Percentiles rank a stretch among this genome's conserved stretches.
These are phyloP conservation scores for Bursaphelenchus okinawaensis DNA, from an alignment of 2,888 invertebrate genomes.

Conservation along the genomic window DNA sequence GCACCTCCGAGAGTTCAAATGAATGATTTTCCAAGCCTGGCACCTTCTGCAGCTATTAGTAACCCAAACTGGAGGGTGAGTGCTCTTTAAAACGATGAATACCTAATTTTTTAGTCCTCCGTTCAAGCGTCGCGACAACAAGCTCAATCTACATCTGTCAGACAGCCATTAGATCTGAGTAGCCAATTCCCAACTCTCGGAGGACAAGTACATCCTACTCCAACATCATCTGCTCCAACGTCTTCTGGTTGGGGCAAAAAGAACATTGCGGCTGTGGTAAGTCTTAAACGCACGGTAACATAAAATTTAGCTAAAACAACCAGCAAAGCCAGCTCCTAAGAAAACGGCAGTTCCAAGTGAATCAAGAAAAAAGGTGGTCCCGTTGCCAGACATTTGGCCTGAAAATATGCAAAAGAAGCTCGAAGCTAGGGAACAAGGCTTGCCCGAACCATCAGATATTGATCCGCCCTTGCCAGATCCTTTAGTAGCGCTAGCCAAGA, in stretches of 20 bases:
- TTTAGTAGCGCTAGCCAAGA: not conserved
- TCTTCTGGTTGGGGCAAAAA: constrained; percentile 22
- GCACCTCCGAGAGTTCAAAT: constrained; percentile 2
- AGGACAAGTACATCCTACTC: constrained; percentile 5
- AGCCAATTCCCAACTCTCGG: constrained; percentile 13
- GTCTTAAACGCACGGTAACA: not conserved
- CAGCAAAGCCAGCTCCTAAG: not conserved
- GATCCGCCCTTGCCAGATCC: not conserved
- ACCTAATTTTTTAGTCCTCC: not conserved
- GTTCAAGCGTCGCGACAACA: constrained; percentile 4
- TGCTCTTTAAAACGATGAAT: not conserved
- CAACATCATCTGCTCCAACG: constrained; percentile 2
- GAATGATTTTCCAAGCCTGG: constrained; percentile 5
- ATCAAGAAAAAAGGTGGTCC: constrained; percentile 24
- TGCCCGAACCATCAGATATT: constrained; percentile 27
- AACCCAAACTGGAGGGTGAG: constrained; percentile 8
- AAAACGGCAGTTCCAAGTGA: constrained; percentile 9
- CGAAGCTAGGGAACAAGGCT: constrained; percentile 24
- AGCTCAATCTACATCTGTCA: not conserved
- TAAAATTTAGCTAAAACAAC: not conserved
- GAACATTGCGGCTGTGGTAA: not conserved
- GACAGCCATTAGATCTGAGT: not conserved
- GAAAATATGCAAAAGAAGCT: constrained; percentile 32
- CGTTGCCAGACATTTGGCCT: constrained; percentile 34
- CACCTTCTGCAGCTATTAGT: constrained; percentile 1